Conservation (phyloP, 2,888 invertebrate species). For the Tipula helvola region DNA sequence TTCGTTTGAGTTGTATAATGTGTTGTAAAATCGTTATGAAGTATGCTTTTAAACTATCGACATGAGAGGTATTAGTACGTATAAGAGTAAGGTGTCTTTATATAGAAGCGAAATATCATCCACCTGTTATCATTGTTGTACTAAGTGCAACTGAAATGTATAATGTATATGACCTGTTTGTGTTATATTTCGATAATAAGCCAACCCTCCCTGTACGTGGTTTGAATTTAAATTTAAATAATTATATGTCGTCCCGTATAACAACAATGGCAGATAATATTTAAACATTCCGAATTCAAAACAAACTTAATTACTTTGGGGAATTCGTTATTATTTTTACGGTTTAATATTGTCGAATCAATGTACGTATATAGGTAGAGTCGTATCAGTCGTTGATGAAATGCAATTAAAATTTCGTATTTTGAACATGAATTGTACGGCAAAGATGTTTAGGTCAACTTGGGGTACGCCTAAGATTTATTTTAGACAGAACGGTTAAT, state of each 20-base stretch:
- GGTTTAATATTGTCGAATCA: not conserved
- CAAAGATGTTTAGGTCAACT: too few relatives aligned
- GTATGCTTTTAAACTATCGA: not conserved
- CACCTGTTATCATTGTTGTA: not conserved
- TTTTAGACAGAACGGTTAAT: not conserved
- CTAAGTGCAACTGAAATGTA: too few relatives aligned
- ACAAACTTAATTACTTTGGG: not conserved
- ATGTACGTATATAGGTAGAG: not conserved
- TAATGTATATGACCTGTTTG: not conserved
- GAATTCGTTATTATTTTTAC: not conserved
- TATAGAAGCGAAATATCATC: not conserved
- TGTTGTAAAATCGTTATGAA: not conserved
- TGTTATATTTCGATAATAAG: not conserved
- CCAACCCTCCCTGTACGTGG: not conserved
- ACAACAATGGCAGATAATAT: not conserved
- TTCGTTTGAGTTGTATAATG: not conserved
- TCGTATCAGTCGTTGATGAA: not conserved
- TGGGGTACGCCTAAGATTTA: too few relatives aligned
- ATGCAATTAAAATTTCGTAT: not conserved
- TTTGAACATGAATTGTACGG: too few relatives aligned
- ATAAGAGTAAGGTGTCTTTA: not conserved
- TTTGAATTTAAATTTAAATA: not conserved
- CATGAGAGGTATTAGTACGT: not conserved
- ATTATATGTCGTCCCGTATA: not conserved
- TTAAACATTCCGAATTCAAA: not conserved